Evolutionary conservation across 2,797 vertebrate genomes (phyloP).

Genomic region (Luscinia luscinia): DNA sequence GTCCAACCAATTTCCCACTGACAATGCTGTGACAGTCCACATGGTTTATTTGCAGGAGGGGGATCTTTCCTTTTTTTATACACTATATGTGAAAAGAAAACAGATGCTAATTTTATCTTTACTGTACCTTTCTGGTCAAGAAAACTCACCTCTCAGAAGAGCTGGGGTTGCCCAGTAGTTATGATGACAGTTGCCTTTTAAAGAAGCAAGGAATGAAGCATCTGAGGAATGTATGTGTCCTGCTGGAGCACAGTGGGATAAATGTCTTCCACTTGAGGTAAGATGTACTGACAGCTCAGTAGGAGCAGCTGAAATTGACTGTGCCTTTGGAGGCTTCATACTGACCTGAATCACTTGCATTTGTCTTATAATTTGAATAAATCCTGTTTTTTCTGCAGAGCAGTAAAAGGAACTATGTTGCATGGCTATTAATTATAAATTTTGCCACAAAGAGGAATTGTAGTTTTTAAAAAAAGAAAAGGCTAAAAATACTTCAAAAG

Average conservation of each 20-base stretch:
- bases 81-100: neutral
- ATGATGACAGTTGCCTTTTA: constrained; percentile 30
- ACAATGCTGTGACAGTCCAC: neutral
- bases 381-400: neutral
- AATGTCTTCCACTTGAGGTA: constrained; percentile 20
- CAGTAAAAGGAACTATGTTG: neutral
- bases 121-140: neutral
- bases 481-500: fast-evolving
- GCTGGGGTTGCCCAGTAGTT: neutral
- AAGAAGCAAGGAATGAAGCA: neutral
- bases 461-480: neutral
- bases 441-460: neutral
- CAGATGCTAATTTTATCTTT: neutral
- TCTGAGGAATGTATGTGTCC: neutral
- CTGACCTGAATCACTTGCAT: neutral
- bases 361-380: neutral
- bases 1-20: neutral
- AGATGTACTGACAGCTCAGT: constrained; percentile 23
- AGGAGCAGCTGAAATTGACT: constrained; percentile 28
- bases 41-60: neutral
- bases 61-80: neutral
- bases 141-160: neutral
- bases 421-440: neutral
- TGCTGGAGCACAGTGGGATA: constrained; percentile 29
- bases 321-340: neutral